These are phyloP conservation scores for Drosophila demipolita DNA, from an alignment of 2,888 invertebrate genomes.

Conservation along the genomic window DNA sequence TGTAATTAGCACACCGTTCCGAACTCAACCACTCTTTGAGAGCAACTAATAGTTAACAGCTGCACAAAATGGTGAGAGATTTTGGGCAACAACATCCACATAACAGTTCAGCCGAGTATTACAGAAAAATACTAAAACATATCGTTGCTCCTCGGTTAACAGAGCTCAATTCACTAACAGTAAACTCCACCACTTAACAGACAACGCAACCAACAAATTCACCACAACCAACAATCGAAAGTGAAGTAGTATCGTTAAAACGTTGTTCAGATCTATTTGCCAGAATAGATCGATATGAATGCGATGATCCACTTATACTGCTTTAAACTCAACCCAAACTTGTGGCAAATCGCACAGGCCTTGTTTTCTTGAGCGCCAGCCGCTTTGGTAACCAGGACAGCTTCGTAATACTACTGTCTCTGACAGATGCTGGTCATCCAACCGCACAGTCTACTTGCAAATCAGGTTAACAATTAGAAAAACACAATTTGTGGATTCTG, in stretches of 20 bases:
- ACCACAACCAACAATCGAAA: background rate
- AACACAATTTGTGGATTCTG: background rate
- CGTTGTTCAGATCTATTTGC: conserved; percentile 47
- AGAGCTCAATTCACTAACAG: background rate
- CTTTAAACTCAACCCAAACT: conserved; percentile 18
- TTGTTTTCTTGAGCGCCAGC: conserved; percentile 29
- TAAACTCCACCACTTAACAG: conserved; percentile 9
- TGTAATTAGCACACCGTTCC: conserved; percentile 4
- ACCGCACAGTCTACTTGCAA: background rate
- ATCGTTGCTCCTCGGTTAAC: conserved; percentile 22
- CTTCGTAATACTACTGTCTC: conserved; percentile 27
- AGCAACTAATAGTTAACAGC: conserved; percentile 29
- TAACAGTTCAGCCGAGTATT: conserved; percentile 4
- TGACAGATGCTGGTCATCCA: conserved; percentile 28
- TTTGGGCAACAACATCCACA: conserved; percentile 9
- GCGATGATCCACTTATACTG: conserved; percentile 52
- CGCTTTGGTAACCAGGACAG: background rate
- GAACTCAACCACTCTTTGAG: conserved; percentile 13
- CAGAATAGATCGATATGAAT: conserved; percentile 75
- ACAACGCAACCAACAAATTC: background rate
- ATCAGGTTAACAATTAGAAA: background rate
- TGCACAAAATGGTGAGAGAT: conserved; percentile 9
- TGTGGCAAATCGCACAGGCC: conserved; percentile 16
- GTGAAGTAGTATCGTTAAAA: background rate
- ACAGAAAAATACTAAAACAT: conserved; percentile 3